These are phyloP conservation scores for Himalopsyche japonica DNA, from an alignment of 2,888 invertebrate species.

Conservation along the genomic window DNA sequence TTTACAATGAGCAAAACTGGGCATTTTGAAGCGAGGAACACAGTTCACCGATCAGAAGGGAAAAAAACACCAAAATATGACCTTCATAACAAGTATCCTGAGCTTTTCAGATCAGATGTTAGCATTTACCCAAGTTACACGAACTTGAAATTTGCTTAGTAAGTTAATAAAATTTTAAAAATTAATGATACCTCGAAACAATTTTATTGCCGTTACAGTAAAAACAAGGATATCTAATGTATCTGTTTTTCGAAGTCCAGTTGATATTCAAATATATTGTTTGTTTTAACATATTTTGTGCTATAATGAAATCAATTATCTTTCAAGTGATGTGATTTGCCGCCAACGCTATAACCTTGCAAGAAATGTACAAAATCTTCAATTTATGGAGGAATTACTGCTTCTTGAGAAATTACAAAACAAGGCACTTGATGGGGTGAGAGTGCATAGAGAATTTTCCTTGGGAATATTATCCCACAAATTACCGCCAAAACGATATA, in stretches of 20 bases:
- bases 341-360: constrained; percentile 63
- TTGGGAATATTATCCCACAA: constrained; percentile 52
- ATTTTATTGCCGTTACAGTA: too few species aligned
- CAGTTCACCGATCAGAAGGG: background rate
- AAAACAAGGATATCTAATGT: too few species aligned
- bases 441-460: constrained; percentile 68
- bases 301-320: background rate
- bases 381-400: constrained; percentile 65
- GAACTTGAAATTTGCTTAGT: constrained; percentile 64
- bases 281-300: too few species aligned
- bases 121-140: constrained; percentile 67
- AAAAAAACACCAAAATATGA: background rate
- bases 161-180: constrained; percentile 48
- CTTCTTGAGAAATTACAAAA: constrained; percentile 65
- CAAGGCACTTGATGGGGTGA: constrained; percentile 66
- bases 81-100: background rate
- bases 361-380: constrained; percentile 57
- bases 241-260: too few species aligned
- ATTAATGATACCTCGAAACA: too few species aligned
- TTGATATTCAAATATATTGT: too few species aligned
- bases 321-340: constrained; percentile 64
- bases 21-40: background rate
- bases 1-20: background rate
- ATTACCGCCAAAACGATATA: constrained; percentile 45
- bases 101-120: constrained; percentile 56